phyloP scores from a whole-genome alignment of 1,140 invertebrate species.

The Myzus persicae region DNA sequence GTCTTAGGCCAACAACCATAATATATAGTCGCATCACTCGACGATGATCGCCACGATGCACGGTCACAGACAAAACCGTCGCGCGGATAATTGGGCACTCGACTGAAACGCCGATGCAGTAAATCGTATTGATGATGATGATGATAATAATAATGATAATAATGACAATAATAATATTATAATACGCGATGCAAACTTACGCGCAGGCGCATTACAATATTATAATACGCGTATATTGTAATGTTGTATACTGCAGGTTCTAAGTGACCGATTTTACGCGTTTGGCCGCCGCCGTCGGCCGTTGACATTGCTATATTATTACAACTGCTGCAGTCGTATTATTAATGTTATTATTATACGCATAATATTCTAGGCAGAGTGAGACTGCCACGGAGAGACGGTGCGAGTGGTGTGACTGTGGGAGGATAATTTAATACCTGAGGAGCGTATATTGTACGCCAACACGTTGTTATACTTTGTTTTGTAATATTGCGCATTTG shows the following conservation, averaged over 20 bases:
- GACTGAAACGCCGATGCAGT: background rate
- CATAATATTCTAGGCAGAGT: background rate
- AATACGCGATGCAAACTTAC: background rate
- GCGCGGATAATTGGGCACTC: constrained; percentile 7
- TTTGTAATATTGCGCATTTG: background rate
- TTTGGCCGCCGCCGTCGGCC: background rate
- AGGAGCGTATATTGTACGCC: background rate
- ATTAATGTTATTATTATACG: background rate
- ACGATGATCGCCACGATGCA: background rate
- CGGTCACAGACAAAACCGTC: background rate
- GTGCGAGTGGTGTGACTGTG: background rate
- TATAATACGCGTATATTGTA: background rate
- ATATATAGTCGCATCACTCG: background rate
- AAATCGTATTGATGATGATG: background rate
- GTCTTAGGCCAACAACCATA: too few relatives aligned
- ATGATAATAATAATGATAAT: background rate
- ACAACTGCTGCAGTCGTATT: background rate
- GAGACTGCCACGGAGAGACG: background rate
- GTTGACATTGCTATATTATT: background rate
- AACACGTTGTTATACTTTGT: background rate
- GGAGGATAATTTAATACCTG: background rate
- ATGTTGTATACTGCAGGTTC: background rate
- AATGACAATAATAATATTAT: background rate
- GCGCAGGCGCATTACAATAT: background rate
- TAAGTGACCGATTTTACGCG: background rate